Evolutionary conservation across 2,888 invertebrate species (phyloP).

Genomic region (Agapetus fuscipes): DNA sequence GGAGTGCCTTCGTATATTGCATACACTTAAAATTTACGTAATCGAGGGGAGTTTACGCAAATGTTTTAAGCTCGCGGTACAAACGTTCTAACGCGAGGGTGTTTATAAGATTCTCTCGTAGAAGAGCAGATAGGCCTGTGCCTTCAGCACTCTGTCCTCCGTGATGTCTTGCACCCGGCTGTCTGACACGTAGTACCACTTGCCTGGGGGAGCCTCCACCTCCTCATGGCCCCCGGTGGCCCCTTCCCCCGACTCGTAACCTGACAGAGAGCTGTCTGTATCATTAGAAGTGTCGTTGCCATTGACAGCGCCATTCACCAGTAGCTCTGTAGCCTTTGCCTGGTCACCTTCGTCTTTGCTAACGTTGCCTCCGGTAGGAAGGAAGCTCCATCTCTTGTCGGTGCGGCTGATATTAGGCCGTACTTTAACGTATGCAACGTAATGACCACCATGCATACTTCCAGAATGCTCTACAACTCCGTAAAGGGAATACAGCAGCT

Average conservation of each 20-base stretch:
- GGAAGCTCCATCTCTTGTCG: conserved; percentile 64
- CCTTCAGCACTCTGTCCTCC: conserved; percentile 69
- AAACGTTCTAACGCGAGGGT: background rate
- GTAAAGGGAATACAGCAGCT: conserved; percentile 79
- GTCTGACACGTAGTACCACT: conserved; percentile 94
- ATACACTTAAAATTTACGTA: too few relatives aligned
- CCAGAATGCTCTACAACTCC: conserved; percentile 95
- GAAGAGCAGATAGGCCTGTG: conserved; percentile 92
- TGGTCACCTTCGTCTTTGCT: conserved; percentile 36
- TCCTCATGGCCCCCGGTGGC: conserved; percentile 32
- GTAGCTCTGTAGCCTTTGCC: conserved; percentile 24
- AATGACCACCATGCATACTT: conserved; percentile 72
- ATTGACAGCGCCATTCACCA: conserved; percentile 24
- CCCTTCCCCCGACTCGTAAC: conserved; percentile 43
- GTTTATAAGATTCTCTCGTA: conserved; percentile 83
- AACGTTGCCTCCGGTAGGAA: conserved; percentile 51
- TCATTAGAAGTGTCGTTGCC: conserved; percentile 36
- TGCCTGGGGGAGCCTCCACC: conserved; percentile 52
- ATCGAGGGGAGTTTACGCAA: too few relatives aligned
- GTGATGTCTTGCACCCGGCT: conserved; percentile 72
- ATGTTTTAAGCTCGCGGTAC: too few relatives aligned
- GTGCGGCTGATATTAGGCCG: conserved; percentile 49
- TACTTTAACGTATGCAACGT: conserved; percentile 92
- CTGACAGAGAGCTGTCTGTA: conserved; percentile 47
- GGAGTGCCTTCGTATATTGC: too few relatives aligned